phyloP scores from a whole-genome alignment of 2,797 vertebrate species.

The Spinibarbus caldwelli region DNA sequence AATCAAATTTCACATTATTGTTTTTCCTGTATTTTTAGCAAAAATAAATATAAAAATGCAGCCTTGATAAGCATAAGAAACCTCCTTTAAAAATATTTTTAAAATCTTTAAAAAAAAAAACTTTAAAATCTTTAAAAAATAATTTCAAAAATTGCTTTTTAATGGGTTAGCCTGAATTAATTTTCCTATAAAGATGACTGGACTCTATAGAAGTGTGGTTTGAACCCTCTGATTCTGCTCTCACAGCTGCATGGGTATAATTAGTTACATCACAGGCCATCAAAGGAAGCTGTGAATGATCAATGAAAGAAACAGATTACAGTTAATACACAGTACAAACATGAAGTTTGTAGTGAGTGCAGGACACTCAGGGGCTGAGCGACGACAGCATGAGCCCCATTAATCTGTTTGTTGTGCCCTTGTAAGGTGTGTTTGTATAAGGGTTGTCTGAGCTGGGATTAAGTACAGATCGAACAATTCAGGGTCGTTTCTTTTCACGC shows the following conservation, averaged over 20 bases:
- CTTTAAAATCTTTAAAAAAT: too few relatives aligned
- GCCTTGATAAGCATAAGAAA: not conserved
- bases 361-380: not conserved
- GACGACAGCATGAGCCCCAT: not conserved
- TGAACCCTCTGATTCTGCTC: conserved; percentile 1
- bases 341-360: conserved; percentile 27
- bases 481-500: not conserved
- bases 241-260: conserved; percentile 33
- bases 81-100: too few relatives aligned
- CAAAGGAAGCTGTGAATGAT: conserved; percentile 45
- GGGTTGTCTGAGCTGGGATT: not conserved
- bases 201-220: conserved; percentile 10
- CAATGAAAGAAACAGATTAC: conserved; percentile 27
- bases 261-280: conserved; percentile 48
- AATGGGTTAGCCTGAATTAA: not conserved
- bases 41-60: not conserved
- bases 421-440: not conserved
- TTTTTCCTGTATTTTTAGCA: not conserved
- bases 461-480: not conserved
- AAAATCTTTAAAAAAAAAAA: too few relatives aligned
- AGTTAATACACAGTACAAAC: conserved; percentile 27
- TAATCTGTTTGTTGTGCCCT: not conserved
- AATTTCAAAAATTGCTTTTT: not conserved
- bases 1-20: not conserved
- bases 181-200: conserved; percentile 9